Percentiles rank a stretch among this genome's conserved stretches.
phyloP scores from a whole-genome alignment of 92 coral and sea anemone genomes.

The Virgularia gustaviana region DNA sequence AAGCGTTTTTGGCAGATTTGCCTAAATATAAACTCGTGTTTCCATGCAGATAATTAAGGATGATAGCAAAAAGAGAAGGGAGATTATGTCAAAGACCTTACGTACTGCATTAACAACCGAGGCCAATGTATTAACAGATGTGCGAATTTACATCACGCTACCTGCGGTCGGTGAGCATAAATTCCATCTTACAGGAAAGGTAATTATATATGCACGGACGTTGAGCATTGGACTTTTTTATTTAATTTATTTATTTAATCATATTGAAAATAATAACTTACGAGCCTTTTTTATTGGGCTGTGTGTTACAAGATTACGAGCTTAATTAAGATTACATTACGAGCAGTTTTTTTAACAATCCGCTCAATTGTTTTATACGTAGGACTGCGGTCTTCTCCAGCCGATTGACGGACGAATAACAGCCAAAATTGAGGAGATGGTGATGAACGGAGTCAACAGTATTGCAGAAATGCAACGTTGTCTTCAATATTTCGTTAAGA shows the following conservation, averaged over 20 bases:
- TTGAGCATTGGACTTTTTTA: too few relatives aligned
- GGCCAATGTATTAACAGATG: conserved; percentile 24
- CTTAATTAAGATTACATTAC: too few relatives aligned
- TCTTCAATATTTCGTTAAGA: background rate
- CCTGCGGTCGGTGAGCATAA: conserved; percentile 38
- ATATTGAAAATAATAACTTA: too few relatives aligned
- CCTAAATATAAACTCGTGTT: background rate
- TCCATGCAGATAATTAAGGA: conserved; percentile 4
- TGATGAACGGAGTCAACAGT: background rate
- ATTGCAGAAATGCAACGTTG: background rate
- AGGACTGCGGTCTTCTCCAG: background rate
- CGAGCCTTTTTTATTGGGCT: too few relatives aligned
- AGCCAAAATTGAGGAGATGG: background rate
- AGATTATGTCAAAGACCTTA: conserved; percentile 30
- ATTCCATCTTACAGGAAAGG: conserved; percentile 38
- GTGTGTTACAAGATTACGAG: too few relatives aligned
- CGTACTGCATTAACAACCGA: background rate
- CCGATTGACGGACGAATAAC: background rate
- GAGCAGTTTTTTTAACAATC: background rate
- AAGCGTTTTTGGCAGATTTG: background rate
- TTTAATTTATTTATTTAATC: too few relatives aligned
- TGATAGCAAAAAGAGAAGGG: conserved; percentile 40
- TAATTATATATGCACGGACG: too few relatives aligned
- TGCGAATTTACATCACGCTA: conserved; percentile 42
- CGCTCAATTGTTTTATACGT: background rate